Conservation (phyloP, 2,797 vertebrate genomes). For the Limnodromus scolopaceus region DNA sequence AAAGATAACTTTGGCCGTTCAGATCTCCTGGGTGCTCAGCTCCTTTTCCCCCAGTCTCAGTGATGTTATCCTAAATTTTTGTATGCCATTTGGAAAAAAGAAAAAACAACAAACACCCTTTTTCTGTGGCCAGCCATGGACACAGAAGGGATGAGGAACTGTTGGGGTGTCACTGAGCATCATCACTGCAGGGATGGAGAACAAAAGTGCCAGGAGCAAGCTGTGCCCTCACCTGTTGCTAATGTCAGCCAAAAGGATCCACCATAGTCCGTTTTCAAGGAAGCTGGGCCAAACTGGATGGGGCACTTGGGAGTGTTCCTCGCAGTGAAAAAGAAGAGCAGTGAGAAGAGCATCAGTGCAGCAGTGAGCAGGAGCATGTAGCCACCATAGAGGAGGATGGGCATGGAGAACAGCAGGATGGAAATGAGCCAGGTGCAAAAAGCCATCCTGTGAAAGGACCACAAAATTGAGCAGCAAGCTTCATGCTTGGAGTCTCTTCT, state of each 20-base stretch:
- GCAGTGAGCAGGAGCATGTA: conserved; percentile 87
- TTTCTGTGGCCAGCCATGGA: neutral
- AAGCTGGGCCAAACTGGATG: conserved; percentile 83
- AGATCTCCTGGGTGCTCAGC: neutral
- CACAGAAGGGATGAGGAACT: neutral
- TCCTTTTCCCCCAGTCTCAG: neutral
- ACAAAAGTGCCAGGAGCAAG: neutral
- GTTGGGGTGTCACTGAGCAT: neutral
- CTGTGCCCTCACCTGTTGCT: conserved; percentile 81
- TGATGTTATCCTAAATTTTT: neutral
- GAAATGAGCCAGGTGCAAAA: conserved; percentile 92
- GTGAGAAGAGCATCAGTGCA: conserved; percentile 85
- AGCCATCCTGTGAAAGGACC: conserved; percentile 84
- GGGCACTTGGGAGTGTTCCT: conserved; percentile 78
- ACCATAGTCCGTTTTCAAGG: conserved; percentile 83
- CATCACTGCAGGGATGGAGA: neutral
- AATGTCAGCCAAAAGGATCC: conserved; percentile 92
- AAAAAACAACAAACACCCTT: accelerated
- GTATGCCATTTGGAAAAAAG: neutral
- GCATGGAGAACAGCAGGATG: conserved; percentile 90
- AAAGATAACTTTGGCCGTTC: neutral
- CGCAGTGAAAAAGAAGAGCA: conserved; percentile 87
- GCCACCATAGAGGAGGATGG: conserved; percentile 87
- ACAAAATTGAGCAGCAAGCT: neutral
- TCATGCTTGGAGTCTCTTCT: neutral